Conservation (phyloP, 2,113 vertebrate genomes). For the Pitta sordida region DNA sequence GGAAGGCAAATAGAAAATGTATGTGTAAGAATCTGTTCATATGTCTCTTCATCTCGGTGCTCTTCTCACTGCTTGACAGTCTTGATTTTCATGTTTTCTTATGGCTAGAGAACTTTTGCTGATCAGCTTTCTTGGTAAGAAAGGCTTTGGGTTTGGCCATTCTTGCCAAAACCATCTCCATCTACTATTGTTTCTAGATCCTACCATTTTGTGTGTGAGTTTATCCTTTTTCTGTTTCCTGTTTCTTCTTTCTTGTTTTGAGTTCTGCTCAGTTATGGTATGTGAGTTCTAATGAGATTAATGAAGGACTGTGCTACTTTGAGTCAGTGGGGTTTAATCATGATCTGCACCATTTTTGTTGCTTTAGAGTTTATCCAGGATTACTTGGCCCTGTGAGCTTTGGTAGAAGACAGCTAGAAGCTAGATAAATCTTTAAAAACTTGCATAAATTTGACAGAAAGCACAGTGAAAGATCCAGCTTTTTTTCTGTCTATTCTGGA, state of each 20-base stretch:
- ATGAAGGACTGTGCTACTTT: background rate
- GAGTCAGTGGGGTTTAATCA: background rate
- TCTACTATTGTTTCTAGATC: background rate
- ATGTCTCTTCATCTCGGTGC: background rate
- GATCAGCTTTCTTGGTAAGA: background rate
- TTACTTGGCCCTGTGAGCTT: background rate
- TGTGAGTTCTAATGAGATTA: background rate
- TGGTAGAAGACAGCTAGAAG: background rate
- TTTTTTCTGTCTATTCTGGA: background rate
- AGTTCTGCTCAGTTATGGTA: background rate
- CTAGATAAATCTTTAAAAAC: background rate
- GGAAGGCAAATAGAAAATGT: background rate
- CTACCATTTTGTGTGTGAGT: background rate
- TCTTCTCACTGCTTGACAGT: background rate
- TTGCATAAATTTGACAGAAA: background rate
- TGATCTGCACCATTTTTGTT: background rate
- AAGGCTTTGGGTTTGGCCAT: background rate
- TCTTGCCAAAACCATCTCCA: too few species aligned
- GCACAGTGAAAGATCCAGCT: background rate
- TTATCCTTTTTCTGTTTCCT: background rate
- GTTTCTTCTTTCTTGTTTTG: background rate
- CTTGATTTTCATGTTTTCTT: background rate
- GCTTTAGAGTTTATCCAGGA: background rate
- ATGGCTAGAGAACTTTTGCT: background rate
- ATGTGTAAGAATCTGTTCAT: background rate